Conservation (phyloP, 2,113 vertebrate genomes). For the Bufo gargarizans region DNA sequence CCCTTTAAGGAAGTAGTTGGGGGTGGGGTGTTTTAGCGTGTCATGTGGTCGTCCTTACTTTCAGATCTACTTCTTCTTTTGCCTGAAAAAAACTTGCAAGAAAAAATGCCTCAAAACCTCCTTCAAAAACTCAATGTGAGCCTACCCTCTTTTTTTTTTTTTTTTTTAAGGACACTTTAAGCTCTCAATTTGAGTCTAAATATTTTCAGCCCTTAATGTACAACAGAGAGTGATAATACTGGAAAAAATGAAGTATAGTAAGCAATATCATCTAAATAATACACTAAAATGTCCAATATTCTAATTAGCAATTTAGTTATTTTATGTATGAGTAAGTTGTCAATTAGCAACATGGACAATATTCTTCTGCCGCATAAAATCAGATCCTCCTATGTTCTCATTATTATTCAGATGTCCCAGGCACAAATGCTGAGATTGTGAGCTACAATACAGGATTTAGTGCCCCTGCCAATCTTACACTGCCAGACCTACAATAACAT, state of each 20-base stretch:
- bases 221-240: too few species aligned
- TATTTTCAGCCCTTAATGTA: too few species aligned
- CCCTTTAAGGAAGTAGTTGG: too few species aligned
- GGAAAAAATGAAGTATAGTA: background rate
- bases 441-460: background rate
- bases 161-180: too few species aligned
- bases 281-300: background rate
- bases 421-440: constrained; percentile 1
- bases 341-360: background rate
- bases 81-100: too few species aligned
- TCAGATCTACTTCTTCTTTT: too few species aligned
- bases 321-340: background rate
- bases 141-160: too few species aligned
- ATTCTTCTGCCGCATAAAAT: background rate
- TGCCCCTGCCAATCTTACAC: constrained; percentile 32
- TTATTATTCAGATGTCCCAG: constrained; percentile 11
- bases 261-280: background rate
- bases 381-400: background rate
- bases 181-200: too few species aligned
- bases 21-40: too few species aligned
- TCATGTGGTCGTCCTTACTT: too few species aligned
- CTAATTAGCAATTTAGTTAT: background rate
- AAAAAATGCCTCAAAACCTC: too few species aligned
- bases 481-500: constrained; percentile 52
- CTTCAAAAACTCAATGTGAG: too few species aligned